phyloP scores from a whole-genome alignment of 2,113 vertebrate species.

The Pogona vitticeps region DNA sequence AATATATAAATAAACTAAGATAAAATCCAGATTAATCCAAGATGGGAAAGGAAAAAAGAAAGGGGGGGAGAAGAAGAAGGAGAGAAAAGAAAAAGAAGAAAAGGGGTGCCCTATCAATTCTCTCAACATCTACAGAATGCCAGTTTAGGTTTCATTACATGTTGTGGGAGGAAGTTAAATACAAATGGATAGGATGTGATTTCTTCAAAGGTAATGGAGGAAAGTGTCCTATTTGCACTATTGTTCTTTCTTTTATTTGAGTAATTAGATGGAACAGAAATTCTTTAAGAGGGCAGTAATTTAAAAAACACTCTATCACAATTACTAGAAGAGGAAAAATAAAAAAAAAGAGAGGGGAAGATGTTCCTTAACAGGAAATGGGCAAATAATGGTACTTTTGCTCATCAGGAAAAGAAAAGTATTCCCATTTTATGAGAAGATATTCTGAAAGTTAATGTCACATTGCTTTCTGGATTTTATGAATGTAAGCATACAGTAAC shows the following conservation, averaged over 20 bases:
- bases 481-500: not conserved
- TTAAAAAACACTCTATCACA: not conserved
- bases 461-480: not conserved
- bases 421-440: not conserved
- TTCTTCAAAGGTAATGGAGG: not conserved
- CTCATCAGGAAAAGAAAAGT: not conserved
- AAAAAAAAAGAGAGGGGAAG: no score
- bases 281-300: not conserved
- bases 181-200: not conserved
- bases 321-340: not conserved
- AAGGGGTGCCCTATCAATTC: no score
- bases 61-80: no score
- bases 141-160: not conserved
- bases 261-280: not conserved
- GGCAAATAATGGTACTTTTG: not conserved
- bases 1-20: no score
- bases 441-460: not conserved
- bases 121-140: no score
- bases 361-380: not conserved
- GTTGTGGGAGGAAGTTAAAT: not conserved
- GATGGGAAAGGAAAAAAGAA: no score
- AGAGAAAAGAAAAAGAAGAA: no score
- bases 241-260: not conserved
- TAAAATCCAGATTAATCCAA: no score
- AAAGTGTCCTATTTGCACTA: not conserved